phyloP scores from a whole-genome alignment of 1,140 invertebrate species.

The Rhynchophorus ferrugineus region DNA sequence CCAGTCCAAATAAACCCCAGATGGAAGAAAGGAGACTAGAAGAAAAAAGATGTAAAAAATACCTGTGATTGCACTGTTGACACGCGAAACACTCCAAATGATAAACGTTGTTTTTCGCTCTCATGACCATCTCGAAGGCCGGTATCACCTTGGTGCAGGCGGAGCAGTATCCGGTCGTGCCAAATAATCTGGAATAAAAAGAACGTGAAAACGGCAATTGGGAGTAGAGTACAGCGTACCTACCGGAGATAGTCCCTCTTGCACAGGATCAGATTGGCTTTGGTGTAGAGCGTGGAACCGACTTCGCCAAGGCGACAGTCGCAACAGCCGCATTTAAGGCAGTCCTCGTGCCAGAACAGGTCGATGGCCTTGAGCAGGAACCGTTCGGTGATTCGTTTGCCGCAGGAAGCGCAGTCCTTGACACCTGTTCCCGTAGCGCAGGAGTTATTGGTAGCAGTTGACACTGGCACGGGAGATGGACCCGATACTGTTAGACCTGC shows the following conservation, averaged over 20 bases:
- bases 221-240: too few species aligned
- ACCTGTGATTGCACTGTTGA: slow-evolving; percentile 95
- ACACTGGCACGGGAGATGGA: slow-evolving; percentile 30
- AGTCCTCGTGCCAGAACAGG: slow-evolving; percentile 91
- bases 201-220: too few species aligned
- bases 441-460: slow-evolving; percentile 27
- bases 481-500: slow-evolving; percentile 27
- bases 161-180: slow-evolving; percentile 85
- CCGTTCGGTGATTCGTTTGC: slow-evolving; percentile 66
- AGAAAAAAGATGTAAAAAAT: too few species aligned
- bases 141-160: slow-evolving; percentile 90
- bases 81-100: slow-evolving; percentile 95
- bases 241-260: slow-evolving; percentile 90
- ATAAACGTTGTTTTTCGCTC: slow-evolving; percentile 88
- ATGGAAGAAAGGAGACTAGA: too few species aligned
- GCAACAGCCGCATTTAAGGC: slow-evolving; percentile 88
- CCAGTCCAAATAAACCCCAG: too few species aligned
- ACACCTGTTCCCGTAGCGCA: slow-evolving; percentile 37
- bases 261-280: slow-evolving; percentile 87
- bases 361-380: slow-evolving; percentile 74
- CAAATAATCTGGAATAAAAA: slow-evolving; percentile 67
- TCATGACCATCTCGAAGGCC: slow-evolving; percentile 96
- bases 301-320: slow-evolving; percentile 87
- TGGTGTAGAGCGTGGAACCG: slow-evolving; percentile 84
- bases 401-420: slow-evolving; percentile 68